These are phyloP conservation scores for Eilema sororculum DNA, from an alignment of 2,888 invertebrate genomes.

Conservation along the genomic window DNA sequence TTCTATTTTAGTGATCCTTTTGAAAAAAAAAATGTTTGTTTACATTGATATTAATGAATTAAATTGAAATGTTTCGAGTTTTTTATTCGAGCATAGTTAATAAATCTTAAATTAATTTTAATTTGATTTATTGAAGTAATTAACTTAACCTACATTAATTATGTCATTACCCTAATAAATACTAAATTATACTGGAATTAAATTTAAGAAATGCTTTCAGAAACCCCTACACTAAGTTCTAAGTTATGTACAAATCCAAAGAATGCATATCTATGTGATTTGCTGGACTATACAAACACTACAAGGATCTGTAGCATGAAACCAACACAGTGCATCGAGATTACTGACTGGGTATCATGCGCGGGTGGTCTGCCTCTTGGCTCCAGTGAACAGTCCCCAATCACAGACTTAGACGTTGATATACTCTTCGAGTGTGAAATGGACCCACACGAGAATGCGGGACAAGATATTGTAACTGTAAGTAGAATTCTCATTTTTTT, in stretches of 20 bases:
- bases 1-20: neutral
- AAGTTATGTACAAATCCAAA: slow-evolving; percentile 85
- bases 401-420: slow-evolving; percentile 76
- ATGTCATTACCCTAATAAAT: too few species aligned
- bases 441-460: slow-evolving; percentile 73
- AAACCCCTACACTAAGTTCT: slow-evolving; percentile 85
- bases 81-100: too few species aligned
- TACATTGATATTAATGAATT: neutral
- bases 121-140: too few species aligned
- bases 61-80: too few species aligned
- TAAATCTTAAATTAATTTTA: too few species aligned
- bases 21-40: neutral
- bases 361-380: slow-evolving; percentile 76
- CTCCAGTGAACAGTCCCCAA: slow-evolving; percentile 66
- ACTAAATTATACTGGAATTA: too few species aligned
- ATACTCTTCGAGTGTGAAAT: slow-evolving; percentile 82
- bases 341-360: slow-evolving; percentile 81
- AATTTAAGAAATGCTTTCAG: slow-evolving; percentile 71
- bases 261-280: slow-evolving; percentile 88
- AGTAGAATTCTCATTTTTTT: slow-evolving; percentile 29
- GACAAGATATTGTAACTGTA: slow-evolving; percentile 71
- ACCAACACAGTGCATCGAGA: slow-evolving; percentile 79
- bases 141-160: too few species aligned
- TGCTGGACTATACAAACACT: slow-evolving; percentile 83
- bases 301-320: slow-evolving; percentile 84